Evolutionary conservation across 2,888 invertebrate genomes (phyloP).

Genomic region (Melanchra persicariae): DNA sequence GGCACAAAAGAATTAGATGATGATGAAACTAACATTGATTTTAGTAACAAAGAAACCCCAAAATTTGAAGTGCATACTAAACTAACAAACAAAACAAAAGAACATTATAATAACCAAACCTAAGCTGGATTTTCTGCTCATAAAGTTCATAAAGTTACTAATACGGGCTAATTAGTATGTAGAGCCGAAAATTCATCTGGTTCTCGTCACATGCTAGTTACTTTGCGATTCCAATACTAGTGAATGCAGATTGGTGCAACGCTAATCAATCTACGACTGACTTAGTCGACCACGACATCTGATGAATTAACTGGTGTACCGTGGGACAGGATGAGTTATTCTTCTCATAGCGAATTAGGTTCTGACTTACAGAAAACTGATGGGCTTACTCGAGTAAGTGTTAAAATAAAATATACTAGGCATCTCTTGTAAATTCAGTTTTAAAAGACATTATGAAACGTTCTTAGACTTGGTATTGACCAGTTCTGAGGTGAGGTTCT

Average conservation of each 20-base stretch:
- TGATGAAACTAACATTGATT: no score
- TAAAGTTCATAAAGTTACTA: background rate
- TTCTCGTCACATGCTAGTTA: background rate
- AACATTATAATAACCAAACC: background rate
- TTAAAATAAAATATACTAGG: no score
- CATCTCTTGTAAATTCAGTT: no score
- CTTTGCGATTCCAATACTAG: background rate
- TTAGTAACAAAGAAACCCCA: no score
- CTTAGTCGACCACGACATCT: background rate
- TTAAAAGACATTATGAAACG: no score
- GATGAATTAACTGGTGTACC: constrained; percentile 7
- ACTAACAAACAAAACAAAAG: background rate
- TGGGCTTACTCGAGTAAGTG: no score
- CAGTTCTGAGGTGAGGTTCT: no score
- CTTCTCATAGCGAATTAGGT: background rate
- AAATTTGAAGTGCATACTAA: no score
- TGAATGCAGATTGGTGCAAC: constrained; percentile 12
- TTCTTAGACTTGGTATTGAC: no score
- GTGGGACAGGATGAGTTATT: background rate
- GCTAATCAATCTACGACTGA: constrained; percentile 37
- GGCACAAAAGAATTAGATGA: no score
- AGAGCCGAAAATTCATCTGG: constrained; percentile 6
- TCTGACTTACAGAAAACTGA: background rate
- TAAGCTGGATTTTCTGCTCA: background rate
- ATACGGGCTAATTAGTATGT: constrained; percentile 23